Conservation (phyloP, 2,797 vertebrate genomes). For the Adelosebastes latens region DNA sequence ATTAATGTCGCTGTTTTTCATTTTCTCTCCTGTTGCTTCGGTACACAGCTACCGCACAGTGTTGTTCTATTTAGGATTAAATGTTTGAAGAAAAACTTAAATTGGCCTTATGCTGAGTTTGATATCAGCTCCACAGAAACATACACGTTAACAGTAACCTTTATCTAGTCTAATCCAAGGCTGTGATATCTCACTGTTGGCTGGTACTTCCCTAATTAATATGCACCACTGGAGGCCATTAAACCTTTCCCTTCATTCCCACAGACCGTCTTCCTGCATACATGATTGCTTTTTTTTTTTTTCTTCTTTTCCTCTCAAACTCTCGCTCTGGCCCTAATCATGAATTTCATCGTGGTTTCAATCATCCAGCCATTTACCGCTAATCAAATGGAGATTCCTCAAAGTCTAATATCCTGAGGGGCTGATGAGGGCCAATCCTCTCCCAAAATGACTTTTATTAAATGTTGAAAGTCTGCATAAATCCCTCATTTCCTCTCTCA, state of each 20-base stretch:
- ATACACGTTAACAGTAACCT: neutral
- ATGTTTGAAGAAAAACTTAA: neutral
- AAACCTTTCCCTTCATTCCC: neutral
- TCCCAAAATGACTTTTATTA: constrained; percentile 41
- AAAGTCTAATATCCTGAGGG: constrained; percentile 22
- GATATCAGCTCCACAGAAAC: neutral
- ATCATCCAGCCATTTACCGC: constrained; percentile 28
- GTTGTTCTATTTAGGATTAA: neutral
- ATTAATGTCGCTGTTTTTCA: neutral
- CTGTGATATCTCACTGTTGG: neutral
- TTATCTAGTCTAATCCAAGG: neutral
- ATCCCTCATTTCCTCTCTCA: neutral
- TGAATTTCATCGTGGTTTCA: constrained; percentile 37
- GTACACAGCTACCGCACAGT: neutral
- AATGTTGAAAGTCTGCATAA: constrained; percentile 26
- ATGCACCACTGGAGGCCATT: constrained; percentile 18
- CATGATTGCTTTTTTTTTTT: constrained; percentile 16
- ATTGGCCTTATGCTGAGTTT: neutral
- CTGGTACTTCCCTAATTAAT: constrained; percentile 22
- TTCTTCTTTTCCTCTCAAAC: neutral
- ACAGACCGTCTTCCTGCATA: neutral
- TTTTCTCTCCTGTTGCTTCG: neutral
- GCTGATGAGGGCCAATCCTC: constrained; percentile 29
- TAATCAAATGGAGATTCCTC: constrained; percentile 45
- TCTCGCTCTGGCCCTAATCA: constrained; percentile 14